phyloP scores from a whole-genome alignment of 2,797 vertebrate genomes.

The Manis javanica region DNA sequence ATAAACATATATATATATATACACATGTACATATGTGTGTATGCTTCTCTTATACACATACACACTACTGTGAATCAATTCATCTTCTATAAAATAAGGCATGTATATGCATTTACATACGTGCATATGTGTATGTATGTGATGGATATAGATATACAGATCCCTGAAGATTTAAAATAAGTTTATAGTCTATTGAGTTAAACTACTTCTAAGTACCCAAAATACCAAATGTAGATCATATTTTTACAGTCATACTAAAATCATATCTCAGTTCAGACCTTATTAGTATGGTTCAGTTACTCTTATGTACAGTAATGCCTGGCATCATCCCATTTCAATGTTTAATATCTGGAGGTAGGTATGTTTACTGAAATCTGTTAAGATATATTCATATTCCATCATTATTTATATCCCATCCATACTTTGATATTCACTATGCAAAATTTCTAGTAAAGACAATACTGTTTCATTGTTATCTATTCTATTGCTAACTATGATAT shows the following conservation, averaged over 20 bases:
- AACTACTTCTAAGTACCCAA: not conserved
- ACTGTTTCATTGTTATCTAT: not conserved
- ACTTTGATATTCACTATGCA: not conserved
- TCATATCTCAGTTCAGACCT: not conserved
- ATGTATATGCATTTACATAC: not conserved
- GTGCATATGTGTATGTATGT: not conserved
- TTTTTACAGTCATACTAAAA: not conserved
- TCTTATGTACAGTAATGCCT: not conserved
- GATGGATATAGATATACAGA: not conserved
- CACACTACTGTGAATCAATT: not conserved
- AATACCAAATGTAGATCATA: not conserved
- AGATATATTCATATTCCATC: not conserved
- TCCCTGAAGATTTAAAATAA: not conserved
- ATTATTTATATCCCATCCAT: not conserved
- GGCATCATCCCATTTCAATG: not conserved
- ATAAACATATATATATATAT: not conserved
- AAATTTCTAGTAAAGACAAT: not conserved
- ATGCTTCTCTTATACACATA: not conserved
- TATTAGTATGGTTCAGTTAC: not conserved
- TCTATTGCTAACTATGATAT: not conserved
- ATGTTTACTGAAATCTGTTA: not conserved
- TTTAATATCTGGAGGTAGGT: not conserved
- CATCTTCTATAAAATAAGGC: not conserved
- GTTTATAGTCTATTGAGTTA: not conserved
- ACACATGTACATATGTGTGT: not conserved